Percentiles rank a stretch among this genome's conserved stretches.
These are phyloP conservation scores for Scylla paramamosain DNA, from an alignment of 1,140 invertebrate species.

Conservation along the genomic window DNA sequence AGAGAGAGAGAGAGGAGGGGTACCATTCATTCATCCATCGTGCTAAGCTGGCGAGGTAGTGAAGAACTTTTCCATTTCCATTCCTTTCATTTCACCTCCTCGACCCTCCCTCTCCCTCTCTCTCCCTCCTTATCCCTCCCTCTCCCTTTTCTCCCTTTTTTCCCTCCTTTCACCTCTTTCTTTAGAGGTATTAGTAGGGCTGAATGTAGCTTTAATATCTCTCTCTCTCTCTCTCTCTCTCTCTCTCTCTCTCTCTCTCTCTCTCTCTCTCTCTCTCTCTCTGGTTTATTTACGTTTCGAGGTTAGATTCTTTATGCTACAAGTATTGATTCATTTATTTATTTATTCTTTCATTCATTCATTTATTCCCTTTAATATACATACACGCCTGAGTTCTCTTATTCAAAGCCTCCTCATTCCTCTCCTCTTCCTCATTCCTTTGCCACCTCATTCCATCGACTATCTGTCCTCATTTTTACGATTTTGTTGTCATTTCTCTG, in stretches of 20 bases:
- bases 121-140: not conserved
- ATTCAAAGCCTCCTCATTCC: too few relatives aligned
- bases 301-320: too few relatives aligned
- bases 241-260: too few relatives aligned
- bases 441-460: too few relatives aligned
- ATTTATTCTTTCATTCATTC: too few relatives aligned
- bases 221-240: too few relatives aligned
- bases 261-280: not conserved
- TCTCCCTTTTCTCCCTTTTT: not conserved
- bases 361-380: too few relatives aligned
- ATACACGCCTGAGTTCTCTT: too few relatives aligned
- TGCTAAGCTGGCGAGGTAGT: not conserved
- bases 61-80: not conserved
- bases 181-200: not conserved
- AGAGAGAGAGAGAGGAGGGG: not conserved
- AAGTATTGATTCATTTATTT: too few relatives aligned
- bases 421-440: too few relatives aligned
- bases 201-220: not conserved
- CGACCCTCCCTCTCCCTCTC: not conserved
- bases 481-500: too few relatives aligned
- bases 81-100: not conserved
- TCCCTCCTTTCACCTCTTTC: not conserved
- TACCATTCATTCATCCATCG: not conserved
- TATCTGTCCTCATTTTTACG: too few relatives aligned
- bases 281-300: slow-evolving; percentile 11